Percentiles rank a stretch among this genome's conserved stretches.
phyloP scores from a whole-genome alignment of 2,888 invertebrate species.

The Ectemnius lituratus region DNA sequence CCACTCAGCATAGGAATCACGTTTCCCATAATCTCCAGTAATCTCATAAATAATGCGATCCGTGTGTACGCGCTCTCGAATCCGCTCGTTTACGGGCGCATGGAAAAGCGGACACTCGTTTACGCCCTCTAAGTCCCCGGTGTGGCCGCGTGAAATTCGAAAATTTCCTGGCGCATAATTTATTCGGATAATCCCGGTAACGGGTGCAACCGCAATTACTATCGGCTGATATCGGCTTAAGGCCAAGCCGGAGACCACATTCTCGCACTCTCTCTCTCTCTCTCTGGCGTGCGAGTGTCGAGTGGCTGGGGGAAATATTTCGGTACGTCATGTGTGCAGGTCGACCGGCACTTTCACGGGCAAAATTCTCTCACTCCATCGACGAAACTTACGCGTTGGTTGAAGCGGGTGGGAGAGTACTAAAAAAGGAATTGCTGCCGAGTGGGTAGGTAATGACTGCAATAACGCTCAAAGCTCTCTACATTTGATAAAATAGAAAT shows the following conservation, averaged over 20 bases:
- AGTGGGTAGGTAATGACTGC: neutral
- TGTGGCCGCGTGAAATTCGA: slow-evolving; percentile 18
- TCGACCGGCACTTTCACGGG: too few relatives aligned
- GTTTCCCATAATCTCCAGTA: slow-evolving; percentile 70
- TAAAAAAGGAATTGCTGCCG: neutral
- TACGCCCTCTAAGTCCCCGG: slow-evolving; percentile 29
- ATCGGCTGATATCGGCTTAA: too few relatives aligned
- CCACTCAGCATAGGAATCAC: slow-evolving; percentile 65
- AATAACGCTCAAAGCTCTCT: slow-evolving; percentile 1
- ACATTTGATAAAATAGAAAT: slow-evolving; percentile 5
- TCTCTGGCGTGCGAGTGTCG: too few relatives aligned
- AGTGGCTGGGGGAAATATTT: too few relatives aligned
- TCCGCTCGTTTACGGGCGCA: slow-evolving; percentile 2
- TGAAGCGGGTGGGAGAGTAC: too few relatives aligned
- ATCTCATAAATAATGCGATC: slow-evolving; percentile 71
- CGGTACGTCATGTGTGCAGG: too few relatives aligned
- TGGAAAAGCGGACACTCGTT: slow-evolving; percentile 57
- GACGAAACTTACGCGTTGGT: too few relatives aligned
- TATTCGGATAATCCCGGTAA: neutral
- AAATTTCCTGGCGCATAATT: slow-evolving; percentile 21
- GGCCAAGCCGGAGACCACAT: too few relatives aligned
- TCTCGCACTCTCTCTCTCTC: too few relatives aligned
- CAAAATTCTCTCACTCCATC: too few relatives aligned
- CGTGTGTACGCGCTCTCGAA: slow-evolving; percentile 16
- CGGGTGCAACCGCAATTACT: too few relatives aligned